Base-by-base conservation (phyloP, 2,888 invertebrate species). In the Hydriomena furcata region DNA sequence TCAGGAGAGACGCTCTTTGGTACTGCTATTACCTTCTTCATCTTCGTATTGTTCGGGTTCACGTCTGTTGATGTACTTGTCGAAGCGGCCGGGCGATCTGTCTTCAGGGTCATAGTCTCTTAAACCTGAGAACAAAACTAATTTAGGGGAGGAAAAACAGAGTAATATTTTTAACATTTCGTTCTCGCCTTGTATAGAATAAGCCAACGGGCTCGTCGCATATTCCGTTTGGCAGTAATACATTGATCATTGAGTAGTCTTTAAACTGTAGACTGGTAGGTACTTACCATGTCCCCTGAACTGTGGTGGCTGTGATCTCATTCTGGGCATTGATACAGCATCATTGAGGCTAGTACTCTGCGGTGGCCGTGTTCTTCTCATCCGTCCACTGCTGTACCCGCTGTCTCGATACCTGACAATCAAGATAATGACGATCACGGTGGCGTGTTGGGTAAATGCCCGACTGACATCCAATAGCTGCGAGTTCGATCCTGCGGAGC, bases 391-490 rank as follows among this genome's bases (percentile, higher is more conserved):
- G 62, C 81, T 80, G 68, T 87, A 85, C 1, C 86, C 87, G 27
- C 90, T 89, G 64, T 91, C 91, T 0, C 88, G 82, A 40, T 91
- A 91, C 57, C 90, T 90, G 55, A 1, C 10, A 2, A 13, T 10
- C 20, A 41, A 17, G 17, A 17, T 17, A 17, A 4, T 3, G 17
- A 17, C 4, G n/a, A n/a, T n/a, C n/a, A n/a, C n/a, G n/a, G n/a
- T n/a, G n/a, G n/a, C n/a, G n/a, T n/a, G n/a, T n/a, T n/a, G n/a
- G n/a, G n/a, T n/a, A n/a, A n/a, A n/a, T n/a, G n/a, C n/a, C n/a
- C n/a, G n/a, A n/a, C n/a, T n/a, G n/a, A n/a, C n/a, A n/a, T n/a
- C n/a, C n/a, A n/a, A n/a, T n/a, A n/a, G n/a, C n/a, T n/a, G n/a
- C n/a, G n/a, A n/a, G n/a, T n/a, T n/a, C n/a, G n/a, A n/a, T n/a